These are phyloP conservation scores for Pseudomyrmex pallidus DNA, from an alignment of 1,140 invertebrate genomes.

Conservation along the genomic window DNA sequence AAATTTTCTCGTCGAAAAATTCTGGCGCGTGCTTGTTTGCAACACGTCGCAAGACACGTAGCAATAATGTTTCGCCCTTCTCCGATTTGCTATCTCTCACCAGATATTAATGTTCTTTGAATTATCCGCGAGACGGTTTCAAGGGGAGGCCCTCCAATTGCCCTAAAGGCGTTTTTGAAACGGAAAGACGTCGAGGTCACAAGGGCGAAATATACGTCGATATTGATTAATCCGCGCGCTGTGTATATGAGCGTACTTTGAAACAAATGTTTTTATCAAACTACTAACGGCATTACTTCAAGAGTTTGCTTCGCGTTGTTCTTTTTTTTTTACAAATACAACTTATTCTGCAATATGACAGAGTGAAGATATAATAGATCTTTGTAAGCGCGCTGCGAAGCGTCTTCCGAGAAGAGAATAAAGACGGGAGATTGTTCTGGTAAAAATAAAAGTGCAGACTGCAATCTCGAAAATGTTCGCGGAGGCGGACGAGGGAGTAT, in stretches of 20 bases:
- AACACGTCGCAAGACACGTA: neutral
- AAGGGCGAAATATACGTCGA: neutral
- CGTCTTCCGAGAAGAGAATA: neutral
- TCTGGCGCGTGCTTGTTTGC: neutral
- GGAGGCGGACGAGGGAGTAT: neutral
- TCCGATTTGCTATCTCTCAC: neutral
- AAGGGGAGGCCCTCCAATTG: constrained; percentile 1
- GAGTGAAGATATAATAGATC: neutral
- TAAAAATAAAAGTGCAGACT: constrained; percentile 25
- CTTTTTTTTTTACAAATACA: neutral
- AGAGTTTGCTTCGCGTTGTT: neutral
- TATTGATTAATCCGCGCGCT: neutral
- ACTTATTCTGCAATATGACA: too few relatives aligned
- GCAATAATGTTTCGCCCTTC: constrained; percentile 22
- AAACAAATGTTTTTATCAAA: neutral
- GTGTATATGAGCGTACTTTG: neutral
- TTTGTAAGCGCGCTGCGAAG: neutral
- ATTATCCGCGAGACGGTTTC: constrained; percentile 11
- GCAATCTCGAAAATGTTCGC: constrained; percentile 26
- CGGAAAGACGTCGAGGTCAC: neutral
- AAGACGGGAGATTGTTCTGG: neutral
- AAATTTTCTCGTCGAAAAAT: neutral
- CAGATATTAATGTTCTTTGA: neutral
- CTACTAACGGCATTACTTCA: neutral
- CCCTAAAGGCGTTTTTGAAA: constrained; percentile 26